These are phyloP conservation scores for Periophthalmus magnuspinnatus DNA, from an alignment of 2,797 vertebrate species.

Conservation along the genomic window DNA sequence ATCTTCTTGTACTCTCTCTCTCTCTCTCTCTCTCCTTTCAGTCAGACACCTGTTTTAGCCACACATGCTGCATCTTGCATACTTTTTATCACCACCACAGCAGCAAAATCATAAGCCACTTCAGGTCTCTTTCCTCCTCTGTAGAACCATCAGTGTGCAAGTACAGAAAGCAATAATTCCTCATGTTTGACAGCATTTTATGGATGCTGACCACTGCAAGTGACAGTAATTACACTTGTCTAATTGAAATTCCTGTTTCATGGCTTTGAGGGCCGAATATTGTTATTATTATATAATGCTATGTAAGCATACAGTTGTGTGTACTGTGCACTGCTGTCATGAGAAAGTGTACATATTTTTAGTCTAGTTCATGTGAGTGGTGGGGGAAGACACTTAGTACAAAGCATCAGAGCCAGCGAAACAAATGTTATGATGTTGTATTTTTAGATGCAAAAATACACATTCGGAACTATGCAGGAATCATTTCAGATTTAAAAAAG, in stretches of 20 bases:
- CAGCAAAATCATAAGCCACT: not conserved
- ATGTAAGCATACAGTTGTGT: not conserved
- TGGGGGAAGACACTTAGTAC: conserved; percentile 49
- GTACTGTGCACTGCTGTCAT: not conserved
- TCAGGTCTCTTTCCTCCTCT: no score
- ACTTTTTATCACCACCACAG: no score
- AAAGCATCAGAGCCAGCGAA: conserved; percentile 50
- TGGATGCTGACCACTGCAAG: no score
- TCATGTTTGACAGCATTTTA: not conserved
- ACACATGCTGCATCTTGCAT: no score
- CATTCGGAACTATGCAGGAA: not conserved
- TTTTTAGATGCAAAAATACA: conserved; percentile 45
- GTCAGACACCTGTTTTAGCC: no score
- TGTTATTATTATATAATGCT: not conserved
- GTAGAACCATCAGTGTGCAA: no score
- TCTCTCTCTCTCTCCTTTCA: no score
- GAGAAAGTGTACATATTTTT: conserved; percentile 58
- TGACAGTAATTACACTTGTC: not conserved
- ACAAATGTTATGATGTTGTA: conserved; percentile 27
- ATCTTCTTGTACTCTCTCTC: no score
- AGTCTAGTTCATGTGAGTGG: not conserved
- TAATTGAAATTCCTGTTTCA: not conserved
- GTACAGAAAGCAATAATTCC: not conserved
- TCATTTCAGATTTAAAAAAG: not conserved
- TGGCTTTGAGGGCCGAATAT: no score